phyloP scores from a whole-genome alignment of 23 tunicate genomes.

The Styela plicata region DNA sequence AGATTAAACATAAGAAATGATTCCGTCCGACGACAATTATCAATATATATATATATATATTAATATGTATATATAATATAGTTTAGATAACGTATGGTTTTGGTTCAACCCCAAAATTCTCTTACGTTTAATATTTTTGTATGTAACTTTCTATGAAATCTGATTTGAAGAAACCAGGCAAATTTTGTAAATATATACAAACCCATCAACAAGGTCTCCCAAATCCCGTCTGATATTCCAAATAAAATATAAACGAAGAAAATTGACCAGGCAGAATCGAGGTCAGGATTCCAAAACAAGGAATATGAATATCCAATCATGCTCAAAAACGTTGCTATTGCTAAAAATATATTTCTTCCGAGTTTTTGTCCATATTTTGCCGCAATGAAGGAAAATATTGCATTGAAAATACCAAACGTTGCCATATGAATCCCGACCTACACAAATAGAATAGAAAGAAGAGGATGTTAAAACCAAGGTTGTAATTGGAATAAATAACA shows the following conservation, averaged over 20 bases:
- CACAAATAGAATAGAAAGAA: not conserved
- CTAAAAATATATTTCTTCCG: not conserved
- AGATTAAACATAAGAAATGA: too few species aligned
- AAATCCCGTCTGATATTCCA: constrained; percentile 12
- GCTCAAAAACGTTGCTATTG: not conserved
- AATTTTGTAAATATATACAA: too few species aligned
- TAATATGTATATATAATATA: too few species aligned
- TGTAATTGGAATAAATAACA: too few species aligned
- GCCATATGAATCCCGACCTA: constrained; percentile 23
- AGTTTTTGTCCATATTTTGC: constrained; percentile 15
- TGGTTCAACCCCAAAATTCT: too few species aligned
- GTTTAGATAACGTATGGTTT: too few species aligned
- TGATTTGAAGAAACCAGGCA: too few species aligned
- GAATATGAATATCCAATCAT: not conserved
- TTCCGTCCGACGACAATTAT: too few species aligned
- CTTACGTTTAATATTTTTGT: too few species aligned
- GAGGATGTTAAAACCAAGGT: too few species aligned
- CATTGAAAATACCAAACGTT: not conserved
- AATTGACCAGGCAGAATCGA: not conserved
- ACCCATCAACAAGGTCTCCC: constrained; percentile 1
- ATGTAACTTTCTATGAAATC: too few species aligned
- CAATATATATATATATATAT: too few species aligned
- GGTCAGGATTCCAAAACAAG: not conserved
- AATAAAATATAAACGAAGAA: not conserved
- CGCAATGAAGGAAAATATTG: not conserved